Evolutionary conservation across 2,113 vertebrate species (phyloP).

Genomic region (Emberiza fucata): DNA sequence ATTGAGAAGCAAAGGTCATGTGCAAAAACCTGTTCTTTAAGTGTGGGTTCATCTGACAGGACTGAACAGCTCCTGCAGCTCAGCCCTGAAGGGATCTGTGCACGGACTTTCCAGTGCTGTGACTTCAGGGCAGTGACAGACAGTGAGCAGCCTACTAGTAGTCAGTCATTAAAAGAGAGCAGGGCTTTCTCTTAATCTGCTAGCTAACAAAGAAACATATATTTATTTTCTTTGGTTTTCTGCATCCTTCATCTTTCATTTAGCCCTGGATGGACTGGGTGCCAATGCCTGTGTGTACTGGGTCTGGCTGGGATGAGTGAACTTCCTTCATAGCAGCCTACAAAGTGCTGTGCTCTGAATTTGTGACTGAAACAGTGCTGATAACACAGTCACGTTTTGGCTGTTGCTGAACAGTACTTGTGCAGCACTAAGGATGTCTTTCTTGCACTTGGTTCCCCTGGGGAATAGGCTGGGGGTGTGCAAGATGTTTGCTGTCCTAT

Average conservation of each 20-base stretch:
- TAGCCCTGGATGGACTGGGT: not conserved
- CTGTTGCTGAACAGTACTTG: not conserved
- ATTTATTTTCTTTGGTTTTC: not conserved
- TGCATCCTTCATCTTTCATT: not conserved
- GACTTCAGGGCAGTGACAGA: not conserved
- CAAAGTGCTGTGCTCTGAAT: not conserved
- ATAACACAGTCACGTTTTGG: not conserved
- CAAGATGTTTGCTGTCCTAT: not conserved
- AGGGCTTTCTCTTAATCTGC: not conserved
- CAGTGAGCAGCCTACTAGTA: not conserved
- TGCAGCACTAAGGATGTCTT: not conserved
- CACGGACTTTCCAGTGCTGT: not conserved
- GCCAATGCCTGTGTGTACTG: not conserved
- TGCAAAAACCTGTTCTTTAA: not conserved
- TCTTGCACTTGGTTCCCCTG: not conserved
- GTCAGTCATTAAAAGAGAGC: not conserved
- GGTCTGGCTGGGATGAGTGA: not conserved
- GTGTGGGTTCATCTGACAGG: not conserved
- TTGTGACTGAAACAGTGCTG: not conserved
- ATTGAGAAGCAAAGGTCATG: not conserved
- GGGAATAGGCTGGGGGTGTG: fast-evolving
- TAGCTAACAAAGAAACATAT: not conserved
- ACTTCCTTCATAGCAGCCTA: not conserved
- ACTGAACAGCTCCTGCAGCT: not conserved
- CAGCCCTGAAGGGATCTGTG: not conserved